Conservation (phyloP, 2,797 vertebrate genomes). For the Eremophila alpestris region DNA sequence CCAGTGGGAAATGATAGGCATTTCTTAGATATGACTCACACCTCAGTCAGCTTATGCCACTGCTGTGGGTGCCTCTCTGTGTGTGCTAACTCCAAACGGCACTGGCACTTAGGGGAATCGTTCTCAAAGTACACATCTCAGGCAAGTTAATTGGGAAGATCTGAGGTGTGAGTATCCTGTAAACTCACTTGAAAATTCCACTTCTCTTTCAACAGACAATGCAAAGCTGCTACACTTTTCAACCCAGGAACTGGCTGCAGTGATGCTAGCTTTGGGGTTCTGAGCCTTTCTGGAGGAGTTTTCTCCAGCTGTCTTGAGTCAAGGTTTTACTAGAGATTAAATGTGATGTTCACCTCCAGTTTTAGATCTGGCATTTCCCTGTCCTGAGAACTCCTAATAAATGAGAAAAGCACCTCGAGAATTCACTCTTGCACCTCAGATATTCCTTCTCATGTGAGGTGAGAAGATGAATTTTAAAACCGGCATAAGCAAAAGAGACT, state of each 20-base stretch:
- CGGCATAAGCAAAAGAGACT: background rate
- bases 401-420: background rate
- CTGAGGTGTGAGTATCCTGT: background rate
- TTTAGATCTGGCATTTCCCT: background rate
- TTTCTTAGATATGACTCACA: background rate
- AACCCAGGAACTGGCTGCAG: background rate
- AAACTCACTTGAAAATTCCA: background rate
- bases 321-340: background rate
- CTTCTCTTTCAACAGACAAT: background rate
- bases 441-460: background rate
- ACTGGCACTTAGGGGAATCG: background rate
- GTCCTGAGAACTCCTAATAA: background rate
- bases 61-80: fast-evolving
- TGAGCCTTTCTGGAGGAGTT: background rate
- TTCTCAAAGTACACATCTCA: background rate
- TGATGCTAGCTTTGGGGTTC: background rate
- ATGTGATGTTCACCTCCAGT: background rate
- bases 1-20: background rate
- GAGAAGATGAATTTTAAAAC: constrained; percentile 1
- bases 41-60: background rate
- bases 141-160: background rate
- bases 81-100: background rate
- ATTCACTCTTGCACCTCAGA: background rate
- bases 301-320: background rate
- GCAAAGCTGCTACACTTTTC: background rate